Conservation (phyloP, 2,113 vertebrate species). For the Esox niger region DNA sequence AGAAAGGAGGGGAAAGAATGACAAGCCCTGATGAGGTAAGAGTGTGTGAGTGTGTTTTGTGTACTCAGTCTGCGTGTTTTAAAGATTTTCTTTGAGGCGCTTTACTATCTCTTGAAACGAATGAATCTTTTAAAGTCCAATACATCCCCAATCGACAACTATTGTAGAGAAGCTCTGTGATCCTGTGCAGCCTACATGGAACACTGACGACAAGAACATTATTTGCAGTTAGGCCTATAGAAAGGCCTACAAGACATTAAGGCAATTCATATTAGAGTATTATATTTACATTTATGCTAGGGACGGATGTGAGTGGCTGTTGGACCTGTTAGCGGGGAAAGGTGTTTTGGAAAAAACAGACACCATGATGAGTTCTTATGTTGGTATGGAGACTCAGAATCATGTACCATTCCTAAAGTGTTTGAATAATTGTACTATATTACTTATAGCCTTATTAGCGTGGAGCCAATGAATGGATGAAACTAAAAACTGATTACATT, state of each 20-base stretch:
- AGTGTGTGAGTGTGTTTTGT: slow-evolving; percentile 69
- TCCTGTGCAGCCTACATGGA: slow-evolving; percentile 45
- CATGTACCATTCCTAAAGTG: background rate
- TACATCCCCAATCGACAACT: slow-evolving; percentile 75
- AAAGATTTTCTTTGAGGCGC: slow-evolving; percentile 73
- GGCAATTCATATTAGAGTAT: no score
- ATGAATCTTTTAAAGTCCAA: slow-evolving; percentile 82
- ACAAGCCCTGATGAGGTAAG: slow-evolving; percentile 73
- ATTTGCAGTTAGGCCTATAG: slow-evolving; percentile 47
- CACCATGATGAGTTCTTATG: slow-evolving; percentile 45
- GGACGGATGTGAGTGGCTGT: background rate
- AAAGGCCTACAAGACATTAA: slow-evolving; percentile 7
- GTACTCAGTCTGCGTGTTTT: slow-evolving; percentile 65
- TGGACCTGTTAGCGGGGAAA: background rate
- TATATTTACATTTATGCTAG: no score
- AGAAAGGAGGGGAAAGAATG: slow-evolving; percentile 76
- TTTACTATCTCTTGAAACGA: slow-evolving; percentile 79
- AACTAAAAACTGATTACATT: slow-evolving; percentile 48
- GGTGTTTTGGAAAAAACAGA: slow-evolving; percentile 55
- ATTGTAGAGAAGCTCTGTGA: slow-evolving; percentile 61
- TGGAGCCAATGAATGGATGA: slow-evolving; percentile 43
- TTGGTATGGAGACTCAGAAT: background rate
- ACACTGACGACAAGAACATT: slow-evolving; percentile 29
- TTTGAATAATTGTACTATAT: background rate
- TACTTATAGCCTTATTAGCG: slow-evolving; percentile 33